Evolutionary conservation across 2,113 vertebrate species (phyloP).

Genomic region (Istiophorus platypterus): DNA sequence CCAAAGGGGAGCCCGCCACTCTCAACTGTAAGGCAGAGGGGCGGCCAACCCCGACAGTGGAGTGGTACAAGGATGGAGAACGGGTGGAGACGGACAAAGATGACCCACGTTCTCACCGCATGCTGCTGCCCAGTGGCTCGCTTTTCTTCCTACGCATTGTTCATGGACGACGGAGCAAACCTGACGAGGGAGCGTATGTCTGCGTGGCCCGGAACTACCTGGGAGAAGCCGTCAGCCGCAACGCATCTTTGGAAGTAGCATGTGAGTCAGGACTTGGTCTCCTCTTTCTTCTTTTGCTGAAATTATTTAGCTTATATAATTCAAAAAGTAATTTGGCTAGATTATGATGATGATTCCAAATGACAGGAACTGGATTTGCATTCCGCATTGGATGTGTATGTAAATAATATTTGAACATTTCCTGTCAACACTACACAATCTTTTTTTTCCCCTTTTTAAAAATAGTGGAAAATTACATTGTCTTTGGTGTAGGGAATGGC

Average conservation of each 20-base stretch:
- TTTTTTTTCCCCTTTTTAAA: slow-evolving; percentile 20
- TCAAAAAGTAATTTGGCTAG: background rate
- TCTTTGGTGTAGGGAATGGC: slow-evolving; percentile 28
- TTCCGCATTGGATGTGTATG: background rate
- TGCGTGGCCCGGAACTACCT: slow-evolving; percentile 99
- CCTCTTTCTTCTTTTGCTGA: background rate
- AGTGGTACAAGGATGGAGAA: slow-evolving; percentile 99
- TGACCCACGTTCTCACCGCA: slow-evolving; percentile 95
- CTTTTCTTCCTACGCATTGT: slow-evolving; percentile 98
- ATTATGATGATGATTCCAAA: slow-evolving; percentile 2
- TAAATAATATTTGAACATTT: slow-evolving; percentile 2
- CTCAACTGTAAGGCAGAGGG: slow-evolving; percentile 99
- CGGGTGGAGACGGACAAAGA: slow-evolving; percentile 98
- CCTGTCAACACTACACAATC: background rate
- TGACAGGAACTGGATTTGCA: slow-evolving; percentile 47
- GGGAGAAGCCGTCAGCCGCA: slow-evolving; percentile 97
- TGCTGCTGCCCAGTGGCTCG: slow-evolving; percentile 97
- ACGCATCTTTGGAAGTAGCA: slow-evolving; percentile 98
- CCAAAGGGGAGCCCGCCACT: slow-evolving; percentile 98
- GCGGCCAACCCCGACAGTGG: slow-evolving; percentile 94
- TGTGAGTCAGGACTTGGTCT: slow-evolving; percentile 87
- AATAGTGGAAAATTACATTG: slow-evolving; percentile 34
- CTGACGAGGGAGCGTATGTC: slow-evolving; percentile 96
- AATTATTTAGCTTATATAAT: background rate
- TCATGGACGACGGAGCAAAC: slow-evolving; percentile 96